phyloP scores from a whole-genome alignment of 2,797 vertebrate species.

The Darevskia nairensis region DNA sequence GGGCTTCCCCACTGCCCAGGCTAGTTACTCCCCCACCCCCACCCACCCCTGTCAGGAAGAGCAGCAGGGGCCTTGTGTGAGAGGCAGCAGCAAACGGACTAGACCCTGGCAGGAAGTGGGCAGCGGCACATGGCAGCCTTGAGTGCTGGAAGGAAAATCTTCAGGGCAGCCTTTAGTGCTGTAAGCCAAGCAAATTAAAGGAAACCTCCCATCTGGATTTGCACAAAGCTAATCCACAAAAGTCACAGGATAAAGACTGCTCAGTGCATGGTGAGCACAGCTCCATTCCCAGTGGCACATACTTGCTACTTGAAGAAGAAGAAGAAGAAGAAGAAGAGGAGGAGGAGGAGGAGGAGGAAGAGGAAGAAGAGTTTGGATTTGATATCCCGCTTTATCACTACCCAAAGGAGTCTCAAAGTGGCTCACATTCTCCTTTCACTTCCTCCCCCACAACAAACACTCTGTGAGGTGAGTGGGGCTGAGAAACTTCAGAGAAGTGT shows the following conservation, averaged over 20 bases:
- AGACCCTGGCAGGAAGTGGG: slow-evolving; percentile 2
- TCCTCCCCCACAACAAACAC: too few species aligned
- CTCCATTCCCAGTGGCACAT: not conserved
- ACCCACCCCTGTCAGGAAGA: not conserved
- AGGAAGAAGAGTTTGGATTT: too few species aligned
- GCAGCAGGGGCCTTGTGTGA: not conserved
- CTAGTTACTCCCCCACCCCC: not conserved
- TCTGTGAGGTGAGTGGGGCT: too few species aligned
- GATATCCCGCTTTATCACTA: too few species aligned
- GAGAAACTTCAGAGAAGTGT: too few species aligned
- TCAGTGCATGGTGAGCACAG: not conserved
- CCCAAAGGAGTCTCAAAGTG: too few species aligned
- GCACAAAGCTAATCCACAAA: slow-evolving; percentile 15
- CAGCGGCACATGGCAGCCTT: not conserved
- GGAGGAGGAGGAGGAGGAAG: too few species aligned
- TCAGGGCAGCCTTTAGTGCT: not conserved
- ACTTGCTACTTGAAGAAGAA: not conserved
- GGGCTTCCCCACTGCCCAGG: not conserved
- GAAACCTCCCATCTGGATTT: slow-evolving; percentile 17
- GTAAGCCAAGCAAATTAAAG: slow-evolving; percentile 18
- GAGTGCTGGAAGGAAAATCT: not conserved
- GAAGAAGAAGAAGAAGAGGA: too few species aligned
- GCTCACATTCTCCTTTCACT: too few species aligned
- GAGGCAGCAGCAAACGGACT: not conserved
- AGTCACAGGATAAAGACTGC: slow-evolving; percentile 14